Base-by-base conservation (phyloP, 2,888 invertebrate species). In the Agrotis puta region DNA sequence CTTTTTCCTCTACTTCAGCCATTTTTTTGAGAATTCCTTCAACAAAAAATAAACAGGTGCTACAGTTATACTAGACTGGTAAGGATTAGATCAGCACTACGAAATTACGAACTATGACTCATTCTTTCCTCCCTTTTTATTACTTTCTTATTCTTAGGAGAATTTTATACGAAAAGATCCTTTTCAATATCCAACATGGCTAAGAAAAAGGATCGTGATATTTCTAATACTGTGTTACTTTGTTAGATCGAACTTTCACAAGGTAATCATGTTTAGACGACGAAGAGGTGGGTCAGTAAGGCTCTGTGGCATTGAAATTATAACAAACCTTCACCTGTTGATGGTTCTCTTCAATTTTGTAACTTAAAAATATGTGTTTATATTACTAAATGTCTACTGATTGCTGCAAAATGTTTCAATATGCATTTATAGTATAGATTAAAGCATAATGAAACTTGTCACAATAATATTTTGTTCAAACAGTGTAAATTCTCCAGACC, bases 1-100 rank as follows among this genome's bases (percentile, higher is more conserved):
- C 98, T 94, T 98, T 98, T 94, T 99, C 98, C 86, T 94, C 95
- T 50, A 91, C 80, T 68, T 92, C 93, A 65, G 92, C 90, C 95
- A 95, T 95, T 80, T 85, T 91, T 81, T 66, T 47, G 24, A 16
- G 7, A 27, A 53, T 13, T 64, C 53, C 59, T 79, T 39, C 11
- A 58, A 65, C 70, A 18, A 59, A 73, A 58, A 70, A 72, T n/a
- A 51, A 22, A 51, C n/a, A 3, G 48, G 43, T 68, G 16, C 68
- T 56, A 69, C 47, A 81, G 64, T 11, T 24, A 59, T 58, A 65
- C 64, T 61, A 70, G 45, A 68, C 70, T 72, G 54, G 47, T 64
- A 63, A 81, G 67, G 76, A 78, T 79, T 78, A 82, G 77, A 75
- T 81, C 86, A 86, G 82, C 83, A 74, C 58, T 70, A 68, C 74